Evolutionary conservation across 1,140 invertebrate species (phyloP).

Genomic region (Hesperophylax magnus): DNA sequence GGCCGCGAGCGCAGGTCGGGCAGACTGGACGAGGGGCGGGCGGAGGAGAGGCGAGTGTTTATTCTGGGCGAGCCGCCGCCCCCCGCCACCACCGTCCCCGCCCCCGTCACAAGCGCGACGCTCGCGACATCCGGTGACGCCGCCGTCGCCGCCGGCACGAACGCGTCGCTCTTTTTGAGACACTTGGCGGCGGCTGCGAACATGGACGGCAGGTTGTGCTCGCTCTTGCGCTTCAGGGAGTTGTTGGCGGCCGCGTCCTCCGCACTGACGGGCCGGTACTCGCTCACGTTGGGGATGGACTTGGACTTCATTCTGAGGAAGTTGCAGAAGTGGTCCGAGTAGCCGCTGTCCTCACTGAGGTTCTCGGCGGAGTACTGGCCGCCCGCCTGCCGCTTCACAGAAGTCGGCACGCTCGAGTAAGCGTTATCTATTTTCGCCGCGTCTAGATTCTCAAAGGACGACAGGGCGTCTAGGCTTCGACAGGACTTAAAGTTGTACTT

Average conservation of each 20-base stretch:
- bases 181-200: constrained; percentile 35
- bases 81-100: constrained; percentile 51
- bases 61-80: constrained; percentile 59
- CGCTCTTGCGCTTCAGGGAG: constrained; percentile 47
- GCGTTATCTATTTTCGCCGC: constrained; percentile 61
- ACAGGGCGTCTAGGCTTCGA: constrained; percentile 70
- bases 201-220: constrained; percentile 40
- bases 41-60: constrained; percentile 58
- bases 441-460: constrained; percentile 67
- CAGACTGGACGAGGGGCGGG: constrained; percentile 61
- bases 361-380: constrained; percentile 79
- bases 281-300: constrained; percentile 65
- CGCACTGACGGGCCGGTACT: constrained; percentile 57
- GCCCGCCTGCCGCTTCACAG: constrained; percentile 55
- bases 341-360: constrained; percentile 82
- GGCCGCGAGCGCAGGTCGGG: constrained; percentile 44
- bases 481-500: constrained; percentile 66
- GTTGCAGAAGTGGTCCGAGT: constrained; percentile 73
- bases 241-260: not conserved
- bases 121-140: constrained; percentile 50
- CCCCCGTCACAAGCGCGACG: constrained; percentile 58
- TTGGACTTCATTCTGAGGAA: constrained; percentile 64
- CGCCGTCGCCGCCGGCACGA: constrained; percentile 43
- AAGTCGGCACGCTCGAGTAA: constrained; percentile 58
- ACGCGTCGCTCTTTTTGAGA: constrained; percentile 50